A percentile compares a stretch with the other conserved stretches of the same genome.
These are phyloP conservation scores for Nephila pilipes DNA, from an alignment of 1,140 invertebrate species.

Conservation along the genomic window DNA sequence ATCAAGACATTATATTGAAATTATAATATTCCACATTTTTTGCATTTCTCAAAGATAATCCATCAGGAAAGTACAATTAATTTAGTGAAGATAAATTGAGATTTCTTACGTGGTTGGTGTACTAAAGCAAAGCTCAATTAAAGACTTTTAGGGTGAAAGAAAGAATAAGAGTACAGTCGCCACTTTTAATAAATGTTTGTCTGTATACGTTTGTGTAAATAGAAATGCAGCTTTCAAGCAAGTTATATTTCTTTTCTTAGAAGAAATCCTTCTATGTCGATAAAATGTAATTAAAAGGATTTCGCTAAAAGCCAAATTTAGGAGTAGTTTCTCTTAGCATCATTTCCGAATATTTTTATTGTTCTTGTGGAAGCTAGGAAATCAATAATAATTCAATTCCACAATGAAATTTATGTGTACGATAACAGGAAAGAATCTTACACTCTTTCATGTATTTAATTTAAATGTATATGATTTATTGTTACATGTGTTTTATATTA, in stretches of 20 bases:
- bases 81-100: neutral
- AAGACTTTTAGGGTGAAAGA: neutral
- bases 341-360: neutral
- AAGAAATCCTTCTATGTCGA: neutral
- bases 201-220: neutral
- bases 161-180: neutral
- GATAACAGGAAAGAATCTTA: too few species aligned
- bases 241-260: neutral
- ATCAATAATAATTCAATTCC: too few species aligned
- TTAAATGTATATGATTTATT: too few species aligned
- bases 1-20: too few species aligned
- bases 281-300: constrained; percentile 5
- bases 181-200: neutral
- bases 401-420: too few species aligned
- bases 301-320: constrained; percentile 29
- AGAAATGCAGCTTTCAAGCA: neutral
- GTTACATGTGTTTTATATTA: too few species aligned
- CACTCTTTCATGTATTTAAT: too few species aligned
- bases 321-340: neutral
- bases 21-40: too few species aligned
- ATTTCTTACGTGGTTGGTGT: neutral
- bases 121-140: neutral
- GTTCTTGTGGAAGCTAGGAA: neutral
- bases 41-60: neutral
- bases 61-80: neutral